Base-by-base conservation (phyloP, 2,113 vertebrate species). In the Hemicordylus capensis region DNA sequence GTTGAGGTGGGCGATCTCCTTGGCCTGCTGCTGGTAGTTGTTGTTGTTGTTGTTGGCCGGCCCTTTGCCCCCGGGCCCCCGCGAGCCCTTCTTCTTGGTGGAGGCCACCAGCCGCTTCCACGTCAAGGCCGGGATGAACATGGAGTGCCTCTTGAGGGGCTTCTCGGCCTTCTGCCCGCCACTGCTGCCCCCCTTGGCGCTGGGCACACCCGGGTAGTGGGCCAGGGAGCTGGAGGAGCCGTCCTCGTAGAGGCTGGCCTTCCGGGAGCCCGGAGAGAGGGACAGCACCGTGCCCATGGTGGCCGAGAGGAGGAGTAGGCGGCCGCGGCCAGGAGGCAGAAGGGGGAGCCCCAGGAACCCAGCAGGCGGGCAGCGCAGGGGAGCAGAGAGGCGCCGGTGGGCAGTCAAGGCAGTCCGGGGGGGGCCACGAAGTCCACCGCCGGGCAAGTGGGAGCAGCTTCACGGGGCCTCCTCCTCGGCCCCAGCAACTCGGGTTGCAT, bases 91-190 rank as follows among this genome's bases (percentile, higher is more conserved):
- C 96, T 98, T 98, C 95, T 98, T 98, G 85, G 98, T 96, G 1
- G 98, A 98, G 0, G 98, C 98, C 88, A 98, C 98, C 39, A 98
- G 97, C 72, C 98, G 94, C 89, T 98, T 98, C 98, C 98, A 98
- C 0, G 98, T 97, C 63, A 98, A 94, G 86, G 97, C 97, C 1
- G 97, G 98, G 91, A 98, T 98, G 90, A 98, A n/a, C 72, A 87
- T 96, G 44, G 98, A 98, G 95, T 98, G 97, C 4, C 98, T 95
- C 93, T 98, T 98, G 91, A 98, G 94, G 93, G 95, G 97, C 96
- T 98, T 98, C 95, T 98, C 98, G 0, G 42, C 54, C 85, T 81
- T 81, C 31, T 7, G 85, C 93, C 98, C 98, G 92, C 97, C 97
- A 93, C 97, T 97, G 74, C 98, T n/a, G n/a, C n/a, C n/a, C n/a